phyloP scores from a whole-genome alignment of 2,113 vertebrate genomes.

The Lethenteron reissneri region DNA sequence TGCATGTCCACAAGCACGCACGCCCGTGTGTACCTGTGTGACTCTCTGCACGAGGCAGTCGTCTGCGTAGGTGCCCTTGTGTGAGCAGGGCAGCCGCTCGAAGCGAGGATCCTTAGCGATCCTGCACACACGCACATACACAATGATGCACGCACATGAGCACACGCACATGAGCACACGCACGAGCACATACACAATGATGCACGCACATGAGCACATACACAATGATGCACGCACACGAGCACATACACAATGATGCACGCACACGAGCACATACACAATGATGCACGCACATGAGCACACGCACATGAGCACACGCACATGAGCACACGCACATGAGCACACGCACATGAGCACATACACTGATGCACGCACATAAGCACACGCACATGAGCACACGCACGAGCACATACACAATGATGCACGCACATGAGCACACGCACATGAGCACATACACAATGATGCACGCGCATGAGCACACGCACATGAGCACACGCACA shows the following conservation, averaged over 20 bases:
- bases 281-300: no score
- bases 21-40: conserved; percentile 49
- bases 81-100: conserved; percentile 67
- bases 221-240: not conserved
- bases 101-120: conserved; percentile 88
- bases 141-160: not conserved
- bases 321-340: not conserved
- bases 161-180: not conserved
- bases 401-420: not conserved
- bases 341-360: not conserved
- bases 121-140: conserved; percentile 21
- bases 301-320: not conserved
- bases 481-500: not conserved
- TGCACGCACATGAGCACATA: not conserved
- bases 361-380: not conserved
- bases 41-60: conserved; percentile 92
- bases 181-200: no score
- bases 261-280: no score
- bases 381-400: not conserved
- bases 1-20: not conserved
- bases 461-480: not conserved
- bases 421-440: not conserved
- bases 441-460: no score
- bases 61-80: conserved; percentile 88
- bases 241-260: no score